Evolutionary conservation across 2,797 vertebrate genomes (phyloP), one percentile per base, ranked within the genome.

Genomic region (Gymnopithys bicolor): DNA sequence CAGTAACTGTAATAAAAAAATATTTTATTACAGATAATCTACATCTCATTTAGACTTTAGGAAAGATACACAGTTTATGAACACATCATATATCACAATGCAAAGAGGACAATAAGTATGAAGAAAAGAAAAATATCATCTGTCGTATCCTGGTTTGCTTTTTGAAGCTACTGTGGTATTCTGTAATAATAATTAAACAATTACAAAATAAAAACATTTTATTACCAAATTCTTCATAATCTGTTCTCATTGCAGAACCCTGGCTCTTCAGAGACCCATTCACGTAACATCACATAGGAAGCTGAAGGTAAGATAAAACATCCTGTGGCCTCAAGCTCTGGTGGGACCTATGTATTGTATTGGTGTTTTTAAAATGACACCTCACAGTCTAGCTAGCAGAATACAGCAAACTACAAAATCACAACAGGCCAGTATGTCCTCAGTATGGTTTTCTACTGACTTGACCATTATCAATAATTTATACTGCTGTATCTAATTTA

Each of bases 231-330:
- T 62, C 28, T 94, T 76, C 35, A 5, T 91, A 30, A 86, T 85
- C 32, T 86, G 0, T 58, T 89, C 87, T 94, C 56, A 12, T 94
- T 97, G 67, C 66, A 98, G 97, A 81, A 83, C 91, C 30, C 63
- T 82, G 70, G 69, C 76, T 95, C 66, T 21, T 76, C 27, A 13
- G 41, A 78, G 39, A 68, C 59, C 49, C 66, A 76, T 66, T 49
- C 59, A 56, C 74, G 25, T 71, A 63, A 49, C 76, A 77, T 55
- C 75, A 30, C 76, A 48, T 59, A 83, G 78, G 81, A 94, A 83
- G 74, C 56, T 89, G 64, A 94, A 97, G 97, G 98, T 98, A 98
- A 97, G 97, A 56, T 37, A 67, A 63, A 79, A 78, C n/a, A 49
- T 58, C 39, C 27, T 60, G 35, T 10, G 37, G 24, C 33, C 33